Evolutionary conservation across 2,797 vertebrate species (phyloP).

Genomic region (Clarias fuscus): DNA sequence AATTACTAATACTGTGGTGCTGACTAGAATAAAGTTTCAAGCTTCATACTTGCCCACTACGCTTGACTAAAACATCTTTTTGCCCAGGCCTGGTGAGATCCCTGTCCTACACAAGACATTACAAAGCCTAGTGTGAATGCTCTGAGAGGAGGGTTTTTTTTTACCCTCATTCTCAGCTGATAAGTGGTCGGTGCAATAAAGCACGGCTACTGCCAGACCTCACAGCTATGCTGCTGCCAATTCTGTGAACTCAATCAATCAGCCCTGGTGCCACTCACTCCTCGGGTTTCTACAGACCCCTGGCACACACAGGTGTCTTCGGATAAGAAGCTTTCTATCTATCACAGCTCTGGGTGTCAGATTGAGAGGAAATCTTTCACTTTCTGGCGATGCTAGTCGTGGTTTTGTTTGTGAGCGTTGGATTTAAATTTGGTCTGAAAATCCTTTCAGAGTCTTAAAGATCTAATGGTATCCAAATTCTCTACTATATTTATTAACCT

Average conservation of each 20-base stretch:
- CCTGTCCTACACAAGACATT: background rate
- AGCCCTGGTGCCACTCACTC: background rate
- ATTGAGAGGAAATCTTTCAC: conserved; percentile 12
- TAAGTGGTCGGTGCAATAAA: conserved; percentile 7
- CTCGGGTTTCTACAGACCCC: background rate
- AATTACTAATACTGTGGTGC: background rate
- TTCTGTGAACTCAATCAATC: conserved; percentile 49
- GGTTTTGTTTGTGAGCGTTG: background rate
- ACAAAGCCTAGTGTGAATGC: background rate
- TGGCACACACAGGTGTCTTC: background rate
- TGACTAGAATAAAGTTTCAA: background rate
- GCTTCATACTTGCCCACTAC: background rate
- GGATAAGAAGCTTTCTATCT: background rate
- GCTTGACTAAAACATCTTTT: background rate
- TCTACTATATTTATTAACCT: background rate
- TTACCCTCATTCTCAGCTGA: background rate
- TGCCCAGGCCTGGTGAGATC: no score
- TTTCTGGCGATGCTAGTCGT: no score
- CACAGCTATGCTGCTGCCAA: conserved; percentile 46
- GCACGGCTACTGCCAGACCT: conserved; percentile 27
- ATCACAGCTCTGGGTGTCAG: background rate
- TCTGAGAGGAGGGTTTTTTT: background rate
- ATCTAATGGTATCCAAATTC: background rate
- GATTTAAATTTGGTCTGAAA: background rate
- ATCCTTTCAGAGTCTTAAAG: background rate